These are phyloP conservation scores for Glaucopsyche alexis DNA, from an alignment of 2,888 invertebrate genomes.

Conservation along the genomic window DNA sequence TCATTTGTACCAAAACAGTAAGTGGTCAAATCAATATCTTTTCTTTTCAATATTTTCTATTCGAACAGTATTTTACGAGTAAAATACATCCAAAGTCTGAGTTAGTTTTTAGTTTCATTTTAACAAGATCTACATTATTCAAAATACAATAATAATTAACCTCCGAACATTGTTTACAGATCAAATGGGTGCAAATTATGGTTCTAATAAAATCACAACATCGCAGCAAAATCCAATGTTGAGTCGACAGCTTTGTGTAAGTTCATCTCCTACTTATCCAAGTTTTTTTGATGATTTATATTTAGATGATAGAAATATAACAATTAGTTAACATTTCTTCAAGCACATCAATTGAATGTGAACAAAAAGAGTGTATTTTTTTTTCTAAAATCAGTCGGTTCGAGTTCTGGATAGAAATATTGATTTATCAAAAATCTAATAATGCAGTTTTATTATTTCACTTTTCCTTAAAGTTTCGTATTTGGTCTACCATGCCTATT, in stretches of 20 bases:
- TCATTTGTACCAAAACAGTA: slow-evolving; percentile 67
- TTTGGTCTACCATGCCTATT: too few species aligned
- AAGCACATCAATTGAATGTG: too few species aligned
- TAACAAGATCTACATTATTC: neutral
- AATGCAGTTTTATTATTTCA: too few species aligned
- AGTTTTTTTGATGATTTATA: neutral
- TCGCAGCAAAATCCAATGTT: slow-evolving; percentile 94
- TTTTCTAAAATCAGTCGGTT: too few species aligned
- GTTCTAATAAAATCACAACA: slow-evolving; percentile 81
- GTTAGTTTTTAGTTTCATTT: slow-evolving; percentile 17
- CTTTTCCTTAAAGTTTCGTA: too few species aligned
- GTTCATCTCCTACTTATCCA: slow-evolving; percentile 46
- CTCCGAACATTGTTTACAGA: slow-evolving; percentile 49
- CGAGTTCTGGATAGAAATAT: too few species aligned
- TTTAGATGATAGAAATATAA: too few species aligned
- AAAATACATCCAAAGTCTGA: neutral
- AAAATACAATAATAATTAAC: neutral
- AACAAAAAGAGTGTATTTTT: too few species aligned
- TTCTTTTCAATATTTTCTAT: slow-evolving; percentile 19
- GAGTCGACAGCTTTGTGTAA: slow-evolving; percentile 90
- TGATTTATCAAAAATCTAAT: too few species aligned
- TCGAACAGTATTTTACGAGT: neutral
- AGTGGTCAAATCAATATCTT: slow-evolving; percentile 42
- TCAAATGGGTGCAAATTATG: slow-evolving; percentile 73
- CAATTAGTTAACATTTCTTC: too few species aligned